Evolutionary conservation across 2,888 invertebrate genomes (phyloP), one percentile per base, ranked within the genome.

Genomic region (Leucania comma): DNA sequence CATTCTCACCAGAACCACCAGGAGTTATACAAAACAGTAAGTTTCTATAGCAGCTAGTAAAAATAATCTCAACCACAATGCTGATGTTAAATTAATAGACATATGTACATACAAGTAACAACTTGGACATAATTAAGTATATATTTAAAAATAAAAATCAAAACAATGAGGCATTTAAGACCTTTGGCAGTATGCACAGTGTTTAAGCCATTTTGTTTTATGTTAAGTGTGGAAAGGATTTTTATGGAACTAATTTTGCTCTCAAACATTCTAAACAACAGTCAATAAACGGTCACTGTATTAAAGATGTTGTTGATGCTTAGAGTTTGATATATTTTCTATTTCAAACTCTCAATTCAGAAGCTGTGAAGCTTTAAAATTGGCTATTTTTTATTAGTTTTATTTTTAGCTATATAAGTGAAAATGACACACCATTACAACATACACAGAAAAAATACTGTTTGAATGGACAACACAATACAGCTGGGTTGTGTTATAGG

Each of bases 381-480:
- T 35, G 3, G 1, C 17, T n/a, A n/a, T n/a, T n/a, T n/a, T n/a
- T n/a, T n/a, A n/a, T n/a, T n/a, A n/a, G n/a, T n/a, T n/a, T n/a
- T n/a, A n/a, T n/a, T n/a, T n/a, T n/a, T n/a, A n/a, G n/a, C n/a
- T 10, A 14, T 24, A 14, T 17, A 50, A 60, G 17, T 54, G 14
- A 42, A 24, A 14, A 72, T 42, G 10, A 35, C 22, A 54, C 22
- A 68, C 24, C 24, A 68, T 38, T 51, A n/a, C 51, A 69, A 22
- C 8, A 38, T 9, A 68, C 14, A 42, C 20, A 32, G 4, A n/a
- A 24, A 38, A 24, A 6, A 5, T 10, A 9, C 22, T 24, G 4
- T 17, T 17, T 5, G 3, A 24, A 14, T n/a, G 20, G 56, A 73
- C 56, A 68, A 42, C 53, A 62, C 62, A 74, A 71, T 4, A 59